These are phyloP conservation scores for Ochropleura plecta DNA, from an alignment of 2,888 invertebrate genomes.

Conservation along the genomic window DNA sequence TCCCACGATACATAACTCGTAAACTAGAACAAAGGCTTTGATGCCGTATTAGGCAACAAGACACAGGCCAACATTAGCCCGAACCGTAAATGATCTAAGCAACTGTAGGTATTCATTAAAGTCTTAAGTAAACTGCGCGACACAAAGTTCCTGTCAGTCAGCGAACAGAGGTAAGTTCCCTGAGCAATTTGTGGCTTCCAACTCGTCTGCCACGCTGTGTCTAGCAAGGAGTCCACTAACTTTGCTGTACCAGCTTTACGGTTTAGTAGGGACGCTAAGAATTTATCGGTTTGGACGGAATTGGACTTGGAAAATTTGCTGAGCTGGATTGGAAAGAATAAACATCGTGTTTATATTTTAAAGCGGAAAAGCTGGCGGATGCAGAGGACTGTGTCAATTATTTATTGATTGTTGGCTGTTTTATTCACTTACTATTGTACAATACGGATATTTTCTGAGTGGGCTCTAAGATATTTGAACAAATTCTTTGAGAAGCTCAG, in stretches of 20 bases:
- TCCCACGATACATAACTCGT: conserved; percentile 9
- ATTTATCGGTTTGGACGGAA: conserved; percentile 58
- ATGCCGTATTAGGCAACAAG: conserved; percentile 16
- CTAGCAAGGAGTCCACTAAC: conserved; percentile 63
- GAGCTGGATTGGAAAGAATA: conserved; percentile 37
- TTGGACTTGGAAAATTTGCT: conserved; percentile 53
- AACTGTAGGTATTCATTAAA: conserved; percentile 74
- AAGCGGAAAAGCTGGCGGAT: background rate
- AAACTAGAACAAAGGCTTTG: conserved; percentile 35
- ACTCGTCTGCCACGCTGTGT: conserved; percentile 65
- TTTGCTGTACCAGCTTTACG: conserved; percentile 57
- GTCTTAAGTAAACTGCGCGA: conserved; percentile 74
- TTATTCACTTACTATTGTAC: background rate
- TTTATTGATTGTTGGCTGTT: conserved; percentile 2
- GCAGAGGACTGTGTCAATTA: background rate
- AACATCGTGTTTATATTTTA: conserved; percentile 25
- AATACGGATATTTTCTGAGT: background rate
- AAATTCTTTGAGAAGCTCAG: background rate
- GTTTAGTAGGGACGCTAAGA: conserved; percentile 56
- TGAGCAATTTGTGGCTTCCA: conserved; percentile 70
- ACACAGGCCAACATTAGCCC: conserved; percentile 39
- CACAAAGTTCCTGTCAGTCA: conserved; percentile 81
- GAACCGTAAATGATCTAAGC: conserved; percentile 62
- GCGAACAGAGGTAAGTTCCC: conserved; percentile 70
- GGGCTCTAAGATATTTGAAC: background rate